phyloP scores from a whole-genome alignment of 2,888 invertebrate species.

The Seira musarum region DNA sequence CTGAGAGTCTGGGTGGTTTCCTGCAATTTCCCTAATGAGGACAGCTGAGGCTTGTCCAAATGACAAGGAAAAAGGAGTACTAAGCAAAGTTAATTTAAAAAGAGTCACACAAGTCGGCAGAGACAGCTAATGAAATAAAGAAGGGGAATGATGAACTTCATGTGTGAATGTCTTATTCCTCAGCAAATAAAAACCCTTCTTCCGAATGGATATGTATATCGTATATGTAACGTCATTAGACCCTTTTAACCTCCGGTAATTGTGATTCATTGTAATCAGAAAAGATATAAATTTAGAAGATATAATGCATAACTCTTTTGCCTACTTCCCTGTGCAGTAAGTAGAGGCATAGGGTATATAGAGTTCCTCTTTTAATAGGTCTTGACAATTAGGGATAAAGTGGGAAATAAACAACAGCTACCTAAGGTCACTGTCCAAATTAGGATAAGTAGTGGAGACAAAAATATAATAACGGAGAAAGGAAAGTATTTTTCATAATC shows the following conservation, averaged over 20 bases:
- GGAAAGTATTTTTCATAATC: conserved; percentile 31
- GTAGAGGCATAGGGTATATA: too few species aligned
- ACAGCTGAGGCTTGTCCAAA: conserved; percentile 55
- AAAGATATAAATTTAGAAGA: conserved; percentile 3
- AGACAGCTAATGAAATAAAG: conserved; percentile 17
- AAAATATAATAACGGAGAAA: conserved; percentile 3
- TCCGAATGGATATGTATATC: conserved; percentile 12
- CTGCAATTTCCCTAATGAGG: conserved; percentile 60
- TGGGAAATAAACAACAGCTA: neutral
- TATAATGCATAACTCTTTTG: neutral
- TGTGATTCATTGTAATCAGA: conserved; percentile 47
- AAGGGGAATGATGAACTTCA: conserved; percentile 14
- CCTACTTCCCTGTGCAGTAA: too few species aligned
- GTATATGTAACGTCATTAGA: conserved; percentile 49
- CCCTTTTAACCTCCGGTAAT: conserved; percentile 46
- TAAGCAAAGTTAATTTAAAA: conserved; percentile 36
- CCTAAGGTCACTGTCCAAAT: conserved; percentile 23
- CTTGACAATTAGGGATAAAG: neutral
- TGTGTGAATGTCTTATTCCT: conserved; percentile 4
- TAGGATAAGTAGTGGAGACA: conserved; percentile 19
- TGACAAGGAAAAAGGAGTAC: conserved; percentile 37
- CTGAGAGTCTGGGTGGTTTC: conserved; percentile 55
- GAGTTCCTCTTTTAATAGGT: neutral
- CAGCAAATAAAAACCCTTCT: neutral
- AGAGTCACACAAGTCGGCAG: conserved; percentile 37